Conservation (phyloP, 1,140 invertebrate genomes). For the Phocides pigmalion region DNA sequence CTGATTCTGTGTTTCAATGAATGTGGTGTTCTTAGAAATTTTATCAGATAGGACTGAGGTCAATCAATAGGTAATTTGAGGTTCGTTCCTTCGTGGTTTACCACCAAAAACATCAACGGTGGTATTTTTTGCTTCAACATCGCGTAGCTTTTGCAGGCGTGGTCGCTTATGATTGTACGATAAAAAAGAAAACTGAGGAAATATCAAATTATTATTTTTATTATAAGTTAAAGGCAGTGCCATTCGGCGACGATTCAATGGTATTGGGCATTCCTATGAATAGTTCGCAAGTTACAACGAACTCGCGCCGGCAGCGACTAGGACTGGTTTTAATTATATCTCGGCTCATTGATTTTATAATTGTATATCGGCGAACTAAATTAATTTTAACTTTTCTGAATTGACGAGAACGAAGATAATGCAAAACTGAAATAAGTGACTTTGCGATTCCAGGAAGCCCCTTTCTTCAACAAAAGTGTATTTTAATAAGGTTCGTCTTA, state of each 20-base stretch:
- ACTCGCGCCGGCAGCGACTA: not conserved
- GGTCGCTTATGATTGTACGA: too few species aligned
- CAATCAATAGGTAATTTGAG: too few species aligned
- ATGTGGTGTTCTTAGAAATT: too few species aligned
- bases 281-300: constrained; percentile 13
- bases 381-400: constrained; percentile 15
- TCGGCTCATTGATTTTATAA: constrained; percentile 23
- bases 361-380: constrained; percentile 12
- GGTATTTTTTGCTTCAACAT: too few species aligned
- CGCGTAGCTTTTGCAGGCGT: too few species aligned
- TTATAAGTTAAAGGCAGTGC: not conserved
- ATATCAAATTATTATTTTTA: not conserved
- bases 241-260: not conserved
- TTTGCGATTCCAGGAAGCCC: not conserved
- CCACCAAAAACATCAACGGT: too few species aligned
- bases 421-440: not conserved
- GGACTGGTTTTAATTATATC: constrained; percentile 8
- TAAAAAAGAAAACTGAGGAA: not conserved
- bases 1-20: too few species aligned
- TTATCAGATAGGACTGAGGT: too few species aligned
- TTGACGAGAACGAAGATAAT: not conserved
- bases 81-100: too few species aligned
- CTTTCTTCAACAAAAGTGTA: not conserved
- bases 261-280: constrained; percentile 5
- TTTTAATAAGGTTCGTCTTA: not conserved